Base-by-base conservation (phyloP, 2,113 vertebrate species). In the Pithys albifrons region DNA sequence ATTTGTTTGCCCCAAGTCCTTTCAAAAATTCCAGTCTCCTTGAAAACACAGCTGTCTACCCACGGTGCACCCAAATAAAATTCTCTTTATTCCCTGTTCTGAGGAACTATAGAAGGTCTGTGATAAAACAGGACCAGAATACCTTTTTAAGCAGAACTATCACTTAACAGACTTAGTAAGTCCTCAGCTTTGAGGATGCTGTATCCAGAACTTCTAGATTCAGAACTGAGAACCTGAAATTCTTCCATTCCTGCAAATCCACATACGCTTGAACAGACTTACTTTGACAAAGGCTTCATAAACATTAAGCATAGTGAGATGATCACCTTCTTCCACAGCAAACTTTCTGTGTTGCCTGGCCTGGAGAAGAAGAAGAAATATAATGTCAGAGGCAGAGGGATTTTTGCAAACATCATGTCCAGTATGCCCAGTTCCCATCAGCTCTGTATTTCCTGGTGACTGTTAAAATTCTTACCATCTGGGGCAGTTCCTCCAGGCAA, bases 201-300 rank as follows among this genome's bases (percentile, higher is more conserved):
- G 14, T 7, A 45, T 6, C 29, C 51, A 83, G 31, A 70, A 67
- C 59, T 52, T 77, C 10, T 35, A 58, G 35, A 88, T 52, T 74
- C 41, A 77, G 46, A 77, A 83, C 5, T 12, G 28, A 89, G 27
- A 52, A 25, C 27, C 14, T 19, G 46, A 35, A 33, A 31, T 16
- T 48, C 17, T 45, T 81, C 27, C 6, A 5, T 19, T 81, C 51
- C 71, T 74, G 45, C 43, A 77, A 51, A 39, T 41, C 14, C 49
- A 71, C 43, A 37, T 3, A 31, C 12, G 9, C 41, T n/a, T 48
- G 19, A 66, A 24, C 16, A 37, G 46, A 93, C 98, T 96, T 98
- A 99, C 99, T 98, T 99, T 99, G 90, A 99, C 98, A 96, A 99
- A 99, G 12, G 99, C 99, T 97, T 99, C 99, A 54, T 99, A 99